Percentiles rank a stretch among this genome's conserved stretches.
These are phyloP conservation scores for Augochlora pura DNA, from an alignment of 1,140 invertebrate species.

Conservation along the genomic window DNA sequence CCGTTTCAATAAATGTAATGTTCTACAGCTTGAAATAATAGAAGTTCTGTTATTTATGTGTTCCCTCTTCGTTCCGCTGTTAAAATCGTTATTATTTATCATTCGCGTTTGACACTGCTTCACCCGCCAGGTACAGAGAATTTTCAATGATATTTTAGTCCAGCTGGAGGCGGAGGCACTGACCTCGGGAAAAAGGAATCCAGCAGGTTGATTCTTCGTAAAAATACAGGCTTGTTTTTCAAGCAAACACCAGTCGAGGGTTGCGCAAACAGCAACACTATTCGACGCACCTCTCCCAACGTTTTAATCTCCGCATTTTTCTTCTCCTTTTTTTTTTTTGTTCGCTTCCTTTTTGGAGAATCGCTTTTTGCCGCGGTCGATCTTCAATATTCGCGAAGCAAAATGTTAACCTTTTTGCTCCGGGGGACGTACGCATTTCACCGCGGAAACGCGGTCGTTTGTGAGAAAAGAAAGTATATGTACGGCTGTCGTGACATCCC, in stretches of 20 bases:
- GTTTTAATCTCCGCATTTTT: conserved; percentile 13
- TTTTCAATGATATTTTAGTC: conserved; percentile 29
- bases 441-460: no score
- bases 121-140: neutral
- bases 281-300: neutral
- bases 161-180: neutral
- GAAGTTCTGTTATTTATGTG: neutral
- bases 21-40: no score
- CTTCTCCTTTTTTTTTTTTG: neutral
- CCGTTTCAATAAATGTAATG: no score
- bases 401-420: no score
- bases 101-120: neutral
- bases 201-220: neutral
- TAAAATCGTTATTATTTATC: neutral
- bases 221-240: conserved; percentile 24
- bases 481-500: no score
- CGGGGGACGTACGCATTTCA: no score
- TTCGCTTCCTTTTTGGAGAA: neutral
- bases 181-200: neutral
- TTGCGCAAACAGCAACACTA: conserved; percentile 12
- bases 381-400: neutral
- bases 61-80: neutral
- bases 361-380: neutral
- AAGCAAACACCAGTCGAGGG: conserved; percentile 4
- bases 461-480: no score